Evolutionary conservation across 2,888 invertebrate species (phyloP).

Genomic region (Miltochrista miniata): DNA sequence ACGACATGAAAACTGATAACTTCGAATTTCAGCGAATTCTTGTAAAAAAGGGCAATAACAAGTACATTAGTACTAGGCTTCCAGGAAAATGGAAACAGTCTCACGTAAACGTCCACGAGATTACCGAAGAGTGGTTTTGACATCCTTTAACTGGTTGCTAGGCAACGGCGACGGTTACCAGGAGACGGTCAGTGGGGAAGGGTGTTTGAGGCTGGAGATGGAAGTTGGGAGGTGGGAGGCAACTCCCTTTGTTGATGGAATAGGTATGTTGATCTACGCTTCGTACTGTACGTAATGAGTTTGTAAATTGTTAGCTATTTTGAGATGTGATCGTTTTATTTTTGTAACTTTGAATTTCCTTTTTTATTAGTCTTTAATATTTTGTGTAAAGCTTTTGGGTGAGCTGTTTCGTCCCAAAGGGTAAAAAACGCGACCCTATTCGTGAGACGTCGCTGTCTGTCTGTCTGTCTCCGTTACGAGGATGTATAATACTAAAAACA

Average conservation of each 20-base stretch:
- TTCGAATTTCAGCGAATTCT: too few relatives aligned
- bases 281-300: conserved; percentile 1
- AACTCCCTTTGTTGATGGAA: conserved; percentile 10
- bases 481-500: too few relatives aligned
- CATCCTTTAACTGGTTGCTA: conserved; percentile 27
- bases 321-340: not conserved
- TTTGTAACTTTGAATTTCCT: too few relatives aligned
- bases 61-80: too few relatives aligned
- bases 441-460: too few relatives aligned
- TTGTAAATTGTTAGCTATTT: not conserved
- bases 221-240: not conserved
- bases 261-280: conserved; percentile 7
- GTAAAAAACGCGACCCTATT: too few relatives aligned
- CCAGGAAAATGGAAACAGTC: not conserved
- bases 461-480: too few relatives aligned
- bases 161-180: conserved; percentile 26
- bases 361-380: not conserved
- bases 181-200: conserved; percentile 10
- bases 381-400: too few relatives aligned
- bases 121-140: conserved; percentile 23
- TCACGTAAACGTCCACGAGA: not conserved
- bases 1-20: too few relatives aligned
- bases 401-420: too few relatives aligned
- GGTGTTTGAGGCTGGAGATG: not conserved
- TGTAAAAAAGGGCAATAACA: too few relatives aligned